Base-by-base conservation (phyloP, 2,888 invertebrate genomes). In the Smittia aterrima region DNA sequence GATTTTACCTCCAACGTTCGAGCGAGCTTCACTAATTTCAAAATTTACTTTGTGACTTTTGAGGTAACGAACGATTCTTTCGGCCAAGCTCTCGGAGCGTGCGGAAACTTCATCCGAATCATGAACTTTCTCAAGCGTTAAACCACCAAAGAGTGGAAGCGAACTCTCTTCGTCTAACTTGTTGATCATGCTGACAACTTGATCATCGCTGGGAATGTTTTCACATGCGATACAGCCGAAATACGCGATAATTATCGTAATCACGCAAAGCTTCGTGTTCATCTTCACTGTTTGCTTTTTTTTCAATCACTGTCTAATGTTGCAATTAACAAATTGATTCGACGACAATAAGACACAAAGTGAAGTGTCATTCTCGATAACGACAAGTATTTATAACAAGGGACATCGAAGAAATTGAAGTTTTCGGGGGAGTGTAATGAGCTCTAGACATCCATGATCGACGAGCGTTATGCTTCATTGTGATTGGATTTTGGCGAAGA, bases 51-150 rank as follows among this genome's bases (percentile, higher is more conserved):
- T 84, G 76, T 85, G 85, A 41, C 82, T 83, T 68, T 80, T 79
- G 76, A 86, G 78, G 78, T 84, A 86, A 75, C 84, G 82, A 75
- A 84, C 79, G 77, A 84, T 81, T 76, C 85, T 83, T 76, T 85
- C 85, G 74, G 85, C 79, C 38, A 86, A 79, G 75, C 83, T 82
- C 77, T 84, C 84, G 25, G 79, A 75, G 62, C 76, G 75, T n/a
- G 74, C 47, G 75, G 77, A 74, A 76, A 79, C 78, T 76, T 80
- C 80, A 41, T 80, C 80, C 40, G 27, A 58, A 75, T 78, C 79
- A 73, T 82, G 82, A 47, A 79, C 77, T 54, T 82, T 83, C 78
- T 84, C 84, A 75, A 83, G 78, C 75, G 79, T 80, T 71, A 83
- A 78, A 54, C 83, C 85, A 75, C 84, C 85, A 75, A 85, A 80